Evolutionary conservation across 2,888 invertebrate genomes (phyloP), one percentile per base, ranked within the genome.

Genomic region (Philonicus albiceps): DNA sequence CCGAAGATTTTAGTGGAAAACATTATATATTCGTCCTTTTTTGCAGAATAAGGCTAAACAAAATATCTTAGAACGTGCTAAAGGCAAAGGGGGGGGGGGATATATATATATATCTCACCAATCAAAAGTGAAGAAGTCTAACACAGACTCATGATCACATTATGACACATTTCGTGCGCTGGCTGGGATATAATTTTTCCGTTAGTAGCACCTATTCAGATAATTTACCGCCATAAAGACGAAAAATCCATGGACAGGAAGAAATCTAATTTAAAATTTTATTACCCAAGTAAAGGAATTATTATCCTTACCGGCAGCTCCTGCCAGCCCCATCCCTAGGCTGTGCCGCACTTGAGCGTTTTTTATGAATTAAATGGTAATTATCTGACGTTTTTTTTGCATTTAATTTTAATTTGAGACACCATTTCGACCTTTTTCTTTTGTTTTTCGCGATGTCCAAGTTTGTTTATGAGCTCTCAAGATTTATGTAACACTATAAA

Each of bases 261-360:
- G 43, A 85, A 85, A 75, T 85, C 85, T 85, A 49, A 85, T 85
- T 85, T 85, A 75, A 85, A 85, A 85, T 85, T 85, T 85, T 85
- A 85, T 75, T 85, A 85, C 74, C 49, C 74, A 49, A 49, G 75
- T 85, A 53, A 85, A 85, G 75, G 74, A 75, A 75, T 74, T 74
- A 74, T 73, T 72, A 85, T 85, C 72, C 83, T 89, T 90, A 91
- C 90, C 91, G 91, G 90, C 90, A 90, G 90, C 91, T 90, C 91
- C 90, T 16, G 53, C 80, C 53, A n/a, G 31, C 90, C 49, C n/a
- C 84, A 22, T 31, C 73, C 73, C 78, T 27, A 27, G 27, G 27
- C 78, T 78, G 78, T 40, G 76, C 40, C 40, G 34, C 76, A 76
- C 76, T 76, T 76, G 53, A 80, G 80, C 81, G 55, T 86, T 76